phyloP scores from a whole-genome alignment of 2,888 invertebrate species.

The Heteromurus nitidus region DNA sequence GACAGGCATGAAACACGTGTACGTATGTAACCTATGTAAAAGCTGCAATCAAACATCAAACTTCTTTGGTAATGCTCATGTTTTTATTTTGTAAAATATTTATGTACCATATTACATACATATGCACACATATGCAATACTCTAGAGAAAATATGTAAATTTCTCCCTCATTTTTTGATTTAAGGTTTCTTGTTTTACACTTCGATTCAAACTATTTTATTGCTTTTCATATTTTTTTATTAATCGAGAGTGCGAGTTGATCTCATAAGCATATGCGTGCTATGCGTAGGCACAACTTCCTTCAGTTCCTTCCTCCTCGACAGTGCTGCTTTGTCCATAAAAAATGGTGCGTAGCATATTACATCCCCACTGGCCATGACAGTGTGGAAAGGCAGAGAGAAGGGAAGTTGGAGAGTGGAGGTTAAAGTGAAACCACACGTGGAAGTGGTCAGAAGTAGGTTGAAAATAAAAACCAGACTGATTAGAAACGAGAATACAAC shows the following conservation, averaged over 20 bases:
- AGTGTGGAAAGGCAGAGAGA: constrained; percentile 1
- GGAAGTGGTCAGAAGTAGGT: neutral
- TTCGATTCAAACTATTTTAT: constrained; percentile 45
- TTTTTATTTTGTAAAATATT: too few relatives aligned
- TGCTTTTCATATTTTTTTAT: constrained; percentile 32
- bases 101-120: too few relatives aligned
- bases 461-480: constrained; percentile 29
- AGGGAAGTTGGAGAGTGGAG: too few relatives aligned
- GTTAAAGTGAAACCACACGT: constrained; percentile 1
- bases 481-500: neutral
- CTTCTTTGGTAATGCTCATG: too few relatives aligned
- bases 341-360: neutral
- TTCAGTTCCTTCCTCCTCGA: constrained; percentile 4
- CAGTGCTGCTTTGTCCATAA: constrained; percentile 8
- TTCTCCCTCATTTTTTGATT: constrained; percentile 44
- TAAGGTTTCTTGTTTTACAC: constrained; percentile 32
- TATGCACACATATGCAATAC: neutral
- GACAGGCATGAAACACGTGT: constrained; percentile 35
- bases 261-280: constrained; percentile 39
- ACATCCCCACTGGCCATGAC: neutral
- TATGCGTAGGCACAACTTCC: constrained; percentile 30
- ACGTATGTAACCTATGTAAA: too few relatives aligned
- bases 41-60: too few relatives aligned
- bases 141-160: constrained; percentile 41
- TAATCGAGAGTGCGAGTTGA: too few relatives aligned